phyloP scores from a whole-genome alignment of 2,113 vertebrate species.

The Tychaedon coryphoeus region DNA sequence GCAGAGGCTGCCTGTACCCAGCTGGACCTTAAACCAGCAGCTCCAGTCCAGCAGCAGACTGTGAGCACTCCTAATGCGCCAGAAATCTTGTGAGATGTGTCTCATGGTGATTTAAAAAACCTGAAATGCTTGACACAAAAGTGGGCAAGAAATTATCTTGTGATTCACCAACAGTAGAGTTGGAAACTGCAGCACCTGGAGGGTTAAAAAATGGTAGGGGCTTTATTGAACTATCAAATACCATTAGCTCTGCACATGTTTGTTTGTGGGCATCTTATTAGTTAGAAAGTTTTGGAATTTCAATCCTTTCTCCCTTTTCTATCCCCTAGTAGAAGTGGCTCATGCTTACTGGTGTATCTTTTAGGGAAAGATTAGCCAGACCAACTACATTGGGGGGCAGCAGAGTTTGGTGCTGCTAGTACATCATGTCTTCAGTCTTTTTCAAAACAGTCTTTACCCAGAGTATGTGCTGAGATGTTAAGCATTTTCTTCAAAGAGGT shows the following conservation, averaged over 20 bases:
- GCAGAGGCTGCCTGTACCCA: not conserved
- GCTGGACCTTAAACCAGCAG: not conserved
- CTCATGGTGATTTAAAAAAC: not conserved
- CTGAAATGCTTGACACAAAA: not conserved
- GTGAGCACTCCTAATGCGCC: not conserved
- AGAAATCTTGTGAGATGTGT: not conserved
- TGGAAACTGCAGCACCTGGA: not conserved
- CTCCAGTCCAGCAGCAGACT: not conserved
- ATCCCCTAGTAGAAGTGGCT: not conserved
- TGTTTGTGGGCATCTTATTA: not conserved
- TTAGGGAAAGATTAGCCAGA: not conserved
- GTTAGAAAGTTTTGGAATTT: not conserved
- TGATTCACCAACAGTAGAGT: not conserved
- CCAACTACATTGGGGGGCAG: not conserved
- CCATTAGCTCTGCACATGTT: not conserved
- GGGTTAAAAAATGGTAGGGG: not conserved
- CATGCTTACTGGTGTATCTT: fast-evolving
- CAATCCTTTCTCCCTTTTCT: not conserved
- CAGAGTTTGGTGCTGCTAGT: not conserved
- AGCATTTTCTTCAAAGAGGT: slow-evolving; percentile 28
- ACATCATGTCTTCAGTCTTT: not conserved
- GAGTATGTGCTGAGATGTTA: not conserved
- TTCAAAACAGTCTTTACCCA: not conserved
- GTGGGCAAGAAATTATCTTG: not conserved
- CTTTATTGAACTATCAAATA: not conserved